Evolutionary conservation across 2,888 invertebrate species (phyloP).

Genomic region (Eupithecia dodoneata): DNA sequence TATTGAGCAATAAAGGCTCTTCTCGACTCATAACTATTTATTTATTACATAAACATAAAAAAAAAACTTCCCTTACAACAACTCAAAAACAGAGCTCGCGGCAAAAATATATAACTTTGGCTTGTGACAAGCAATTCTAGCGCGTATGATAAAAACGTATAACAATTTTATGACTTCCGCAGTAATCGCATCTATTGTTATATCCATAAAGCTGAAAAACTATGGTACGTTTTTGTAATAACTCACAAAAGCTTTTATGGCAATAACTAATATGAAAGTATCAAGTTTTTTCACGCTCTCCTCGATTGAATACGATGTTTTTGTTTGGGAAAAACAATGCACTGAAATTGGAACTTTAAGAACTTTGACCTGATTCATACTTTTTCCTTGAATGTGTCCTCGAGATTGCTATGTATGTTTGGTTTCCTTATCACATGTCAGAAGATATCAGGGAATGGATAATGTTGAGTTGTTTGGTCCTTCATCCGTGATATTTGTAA

Average conservation of each 20-base stretch:
- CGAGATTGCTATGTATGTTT: conserved; percentile 18
- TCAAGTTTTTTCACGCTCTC: conserved; percentile 43
- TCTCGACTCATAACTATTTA: conserved; percentile 27
- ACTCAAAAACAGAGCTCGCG: conserved; percentile 53
- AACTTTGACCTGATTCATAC: conserved; percentile 34
- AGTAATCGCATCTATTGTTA: conserved; percentile 43
- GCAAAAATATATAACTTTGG: conserved; percentile 65
- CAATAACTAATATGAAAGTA: conserved; percentile 68
- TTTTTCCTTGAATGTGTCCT: conserved; percentile 21
- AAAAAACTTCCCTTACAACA: conserved; percentile 47
- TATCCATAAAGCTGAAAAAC: conserved; percentile 49
- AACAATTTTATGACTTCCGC: conserved; percentile 43
- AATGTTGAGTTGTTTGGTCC: background rate
- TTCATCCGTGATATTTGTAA: background rate
- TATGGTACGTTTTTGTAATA: conserved; percentile 42
- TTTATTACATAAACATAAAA: conserved; percentile 38
- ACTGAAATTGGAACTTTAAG: conserved; percentile 49
- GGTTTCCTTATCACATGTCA: conserved; percentile 16
- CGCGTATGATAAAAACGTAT: conserved; percentile 61
- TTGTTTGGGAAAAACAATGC: conserved; percentile 53
- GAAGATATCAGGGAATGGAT: background rate
- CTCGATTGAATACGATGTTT: conserved; percentile 58
- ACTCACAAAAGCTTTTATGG: conserved; percentile 58
- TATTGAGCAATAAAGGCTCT: conserved; percentile 27
- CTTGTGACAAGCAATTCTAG: conserved; percentile 60